phyloP scores from a whole-genome alignment of 2,888 invertebrate genomes.

The Dolomedes plantarius region DNA sequence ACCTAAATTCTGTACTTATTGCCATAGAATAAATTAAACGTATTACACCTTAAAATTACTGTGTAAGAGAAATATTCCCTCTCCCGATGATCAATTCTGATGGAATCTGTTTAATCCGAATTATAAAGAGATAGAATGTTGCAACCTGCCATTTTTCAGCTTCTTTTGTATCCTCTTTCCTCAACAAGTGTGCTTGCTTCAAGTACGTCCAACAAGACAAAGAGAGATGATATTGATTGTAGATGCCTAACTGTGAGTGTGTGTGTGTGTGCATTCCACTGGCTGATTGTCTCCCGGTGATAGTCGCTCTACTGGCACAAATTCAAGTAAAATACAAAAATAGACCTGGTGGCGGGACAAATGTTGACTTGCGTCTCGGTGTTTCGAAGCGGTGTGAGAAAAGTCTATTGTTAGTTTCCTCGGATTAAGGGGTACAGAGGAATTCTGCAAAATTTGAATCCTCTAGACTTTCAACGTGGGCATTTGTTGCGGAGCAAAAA shows the following conservation, averaged over 20 bases:
- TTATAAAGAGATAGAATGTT: no score
- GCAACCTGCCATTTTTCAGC: no score
- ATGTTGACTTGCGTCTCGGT: neutral
- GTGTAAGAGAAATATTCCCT: no score
- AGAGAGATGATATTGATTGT: neutral
- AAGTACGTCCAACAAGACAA: neutral
- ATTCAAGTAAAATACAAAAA: neutral
- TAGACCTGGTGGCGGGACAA: conserved; percentile 1
- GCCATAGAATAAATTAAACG: no score
- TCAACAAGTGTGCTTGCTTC: neutral
- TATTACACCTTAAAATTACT: no score
- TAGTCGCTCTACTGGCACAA: conserved; percentile 3
- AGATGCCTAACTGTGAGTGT: neutral
- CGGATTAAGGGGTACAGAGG: neutral
- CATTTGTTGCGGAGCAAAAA: no score
- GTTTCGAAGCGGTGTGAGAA: neutral
- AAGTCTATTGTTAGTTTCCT: neutral
- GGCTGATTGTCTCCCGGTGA: neutral
- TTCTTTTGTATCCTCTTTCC: no score
- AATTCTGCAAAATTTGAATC: neutral
- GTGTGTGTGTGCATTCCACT: neutral
- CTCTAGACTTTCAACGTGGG: no score
- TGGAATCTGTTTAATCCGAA: no score
- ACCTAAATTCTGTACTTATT: no score
- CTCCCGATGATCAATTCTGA: no score